Percentiles rank a stretch among this genome's conserved stretches.
Conservation (phyloP, 2,113 vertebrate genomes). For the Etia nguti region DNA sequence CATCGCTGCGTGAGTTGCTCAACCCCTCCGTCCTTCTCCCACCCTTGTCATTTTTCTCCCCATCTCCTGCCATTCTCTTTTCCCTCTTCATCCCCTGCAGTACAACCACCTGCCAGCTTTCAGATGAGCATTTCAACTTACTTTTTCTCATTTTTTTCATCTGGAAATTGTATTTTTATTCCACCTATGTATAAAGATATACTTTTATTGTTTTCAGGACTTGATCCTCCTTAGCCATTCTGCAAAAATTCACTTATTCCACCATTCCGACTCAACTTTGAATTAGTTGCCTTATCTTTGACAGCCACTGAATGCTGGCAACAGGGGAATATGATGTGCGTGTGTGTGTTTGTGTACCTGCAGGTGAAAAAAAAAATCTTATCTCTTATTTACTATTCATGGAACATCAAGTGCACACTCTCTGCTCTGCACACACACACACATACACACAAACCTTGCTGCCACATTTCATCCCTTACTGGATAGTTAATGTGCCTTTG, state of each 20-base stretch:
- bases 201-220: neutral
- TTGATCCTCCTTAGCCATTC: neutral
- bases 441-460: neutral
- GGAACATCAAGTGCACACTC: neutral
- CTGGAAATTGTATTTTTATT: neutral
- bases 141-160: neutral
- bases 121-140: neutral
- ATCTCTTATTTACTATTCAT: conserved; percentile 31
- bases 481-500: conserved; percentile 23
- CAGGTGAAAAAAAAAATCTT: neutral
- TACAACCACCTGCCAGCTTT: conserved; percentile 6
- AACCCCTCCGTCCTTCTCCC: neutral
- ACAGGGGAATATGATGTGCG: neutral
- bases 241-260: neutral
- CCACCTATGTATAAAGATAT: neutral
- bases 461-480: conserved; percentile 10
- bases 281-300: neutral
- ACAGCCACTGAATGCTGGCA: neutral
- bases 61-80: neutral
- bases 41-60: neutral
- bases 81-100: neutral
- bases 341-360: neutral
- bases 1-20: neutral
- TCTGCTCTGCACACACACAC: neutral
- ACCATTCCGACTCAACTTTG: neutral